phyloP scores from a whole-genome alignment of 53 echinoderm and acorn worm genomes.

The Henricia sp. region DNA sequence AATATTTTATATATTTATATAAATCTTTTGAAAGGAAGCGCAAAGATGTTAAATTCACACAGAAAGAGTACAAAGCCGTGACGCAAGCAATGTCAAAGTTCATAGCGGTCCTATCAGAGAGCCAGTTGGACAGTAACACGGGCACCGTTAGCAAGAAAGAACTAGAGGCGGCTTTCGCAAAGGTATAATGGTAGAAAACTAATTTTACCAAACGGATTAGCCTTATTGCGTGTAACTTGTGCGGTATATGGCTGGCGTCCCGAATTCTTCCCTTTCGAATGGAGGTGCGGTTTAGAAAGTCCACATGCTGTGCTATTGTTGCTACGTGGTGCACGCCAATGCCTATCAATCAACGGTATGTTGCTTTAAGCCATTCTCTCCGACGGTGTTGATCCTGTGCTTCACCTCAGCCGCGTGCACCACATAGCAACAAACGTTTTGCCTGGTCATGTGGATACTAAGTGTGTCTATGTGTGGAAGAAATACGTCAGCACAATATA shows the following conservation, averaged over 20 bases:
- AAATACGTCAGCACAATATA: too few species aligned
- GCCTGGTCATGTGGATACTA: not conserved
- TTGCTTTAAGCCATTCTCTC: too few species aligned
- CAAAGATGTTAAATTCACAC: slow-evolving; percentile 37
- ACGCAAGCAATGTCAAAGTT: slow-evolving; percentile 78
- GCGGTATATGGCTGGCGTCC: not conserved
- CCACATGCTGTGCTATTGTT: too few species aligned
- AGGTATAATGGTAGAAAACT: slow-evolving; percentile 64
- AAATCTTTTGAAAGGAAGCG: slow-evolving; percentile 56
- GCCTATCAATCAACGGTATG: too few species aligned
- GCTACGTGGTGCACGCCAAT: too few species aligned
- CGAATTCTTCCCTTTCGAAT: too few species aligned
- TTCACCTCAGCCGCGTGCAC: too few species aligned
- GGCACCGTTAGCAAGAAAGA: slow-evolving; percentile 74
- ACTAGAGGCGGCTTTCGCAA: slow-evolving; percentile 72
- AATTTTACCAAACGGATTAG: not conserved
- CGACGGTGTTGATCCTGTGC: too few species aligned
- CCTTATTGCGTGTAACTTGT: not conserved
- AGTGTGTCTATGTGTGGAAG: too few species aligned
- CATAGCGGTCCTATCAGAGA: slow-evolving; percentile 71
- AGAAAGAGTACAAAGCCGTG: slow-evolving; percentile 66
- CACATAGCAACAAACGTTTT: too few species aligned
- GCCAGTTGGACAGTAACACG: slow-evolving; percentile 59
- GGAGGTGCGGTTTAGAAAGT: too few species aligned
- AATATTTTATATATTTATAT: not conserved